phyloP scores from a whole-genome alignment of 2,888 invertebrate genomes.

The Microchrysa polita region DNA sequence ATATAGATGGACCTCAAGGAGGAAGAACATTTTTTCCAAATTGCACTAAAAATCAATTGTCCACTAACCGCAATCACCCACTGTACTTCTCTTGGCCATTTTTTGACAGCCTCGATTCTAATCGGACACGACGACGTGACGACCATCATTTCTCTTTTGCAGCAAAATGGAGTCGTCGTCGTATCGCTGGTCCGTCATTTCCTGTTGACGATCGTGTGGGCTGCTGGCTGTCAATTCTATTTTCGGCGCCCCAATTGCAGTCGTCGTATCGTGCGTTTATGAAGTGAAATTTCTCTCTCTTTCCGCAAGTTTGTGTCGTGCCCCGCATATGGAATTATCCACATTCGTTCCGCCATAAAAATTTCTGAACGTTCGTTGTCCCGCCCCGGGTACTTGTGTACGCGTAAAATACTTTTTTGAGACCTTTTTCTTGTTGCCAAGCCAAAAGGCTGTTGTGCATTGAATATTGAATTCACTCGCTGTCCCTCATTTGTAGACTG shows the following conservation, averaged over 20 bases:
- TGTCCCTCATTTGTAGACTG: no score
- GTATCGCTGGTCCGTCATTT: slow-evolving; percentile 10
- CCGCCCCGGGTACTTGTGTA: background rate
- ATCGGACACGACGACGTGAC: background rate
- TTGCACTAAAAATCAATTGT: no score
- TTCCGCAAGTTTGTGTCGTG: background rate
- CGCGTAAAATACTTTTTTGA: no score
- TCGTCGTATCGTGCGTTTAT: background rate
- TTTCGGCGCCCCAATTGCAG: slow-evolving; percentile 13
- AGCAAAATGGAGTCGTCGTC: slow-evolving; percentile 23
- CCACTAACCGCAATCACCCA: background rate
- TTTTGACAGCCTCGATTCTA: slow-evolving; percentile 13
- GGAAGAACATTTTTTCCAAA: no score
- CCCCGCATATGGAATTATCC: background rate
- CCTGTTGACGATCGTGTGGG: slow-evolving; percentile 17
- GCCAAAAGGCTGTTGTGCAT: no score
- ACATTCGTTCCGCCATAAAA: slow-evolving; percentile 21
- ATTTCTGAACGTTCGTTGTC: background rate
- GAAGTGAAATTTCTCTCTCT: slow-evolving; percentile 18
- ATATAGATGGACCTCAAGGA: no score
- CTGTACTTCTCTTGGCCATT: slow-evolving; percentile 34
- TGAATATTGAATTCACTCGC: no score
- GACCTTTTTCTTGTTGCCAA: no score
- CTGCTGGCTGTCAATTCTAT: slow-evolving; percentile 41
- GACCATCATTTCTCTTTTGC: no score